These are phyloP conservation scores for Myzus persicae DNA, from an alignment of 1,140 invertebrate species.

Conservation along the genomic window DNA sequence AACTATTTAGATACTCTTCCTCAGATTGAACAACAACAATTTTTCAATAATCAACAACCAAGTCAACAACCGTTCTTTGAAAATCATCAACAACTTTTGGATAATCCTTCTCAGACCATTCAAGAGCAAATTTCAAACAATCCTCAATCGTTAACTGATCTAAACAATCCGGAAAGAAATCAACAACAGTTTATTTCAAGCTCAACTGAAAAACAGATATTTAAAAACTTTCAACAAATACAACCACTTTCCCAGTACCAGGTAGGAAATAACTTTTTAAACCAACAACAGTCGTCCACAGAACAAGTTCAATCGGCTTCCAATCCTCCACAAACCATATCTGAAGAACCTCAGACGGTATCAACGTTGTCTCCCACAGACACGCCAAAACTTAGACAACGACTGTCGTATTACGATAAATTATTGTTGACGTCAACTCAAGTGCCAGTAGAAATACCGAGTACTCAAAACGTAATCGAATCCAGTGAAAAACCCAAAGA, in stretches of 20 bases:
- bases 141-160: neutral
- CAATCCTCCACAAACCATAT: neutral
- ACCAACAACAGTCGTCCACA: conserved; percentile 37
- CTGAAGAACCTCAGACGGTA: conserved; percentile 5
- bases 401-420: conserved; percentile 47
- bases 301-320: conserved; percentile 41
- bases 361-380: neutral
- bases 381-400: conserved; percentile 35
- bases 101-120: neutral
- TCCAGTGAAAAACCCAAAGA: conserved; percentile 45
- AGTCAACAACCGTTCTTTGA: conserved; percentile 20
- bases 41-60: conserved; percentile 40
- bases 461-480: conserved; percentile 32
- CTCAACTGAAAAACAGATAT: conserved; percentile 44
- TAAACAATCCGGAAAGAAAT: neutral
- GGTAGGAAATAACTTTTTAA: conserved; percentile 17
- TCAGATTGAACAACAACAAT: conserved; percentile 2
- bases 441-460: conserved; percentile 22
- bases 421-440: conserved; percentile 23
- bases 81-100: conserved; percentile 40
- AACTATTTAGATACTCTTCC: conserved; percentile 2
- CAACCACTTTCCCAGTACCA: conserved; percentile 59
- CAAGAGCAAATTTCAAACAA: neutral
- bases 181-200: conserved; percentile 45
- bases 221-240: conserved; percentile 50